A percentile compares a stretch with the other conserved stretches of the same genome.
phyloP scores from a whole-genome alignment of 2,888 invertebrate genomes.

The Hydropsyche betteni region DNA sequence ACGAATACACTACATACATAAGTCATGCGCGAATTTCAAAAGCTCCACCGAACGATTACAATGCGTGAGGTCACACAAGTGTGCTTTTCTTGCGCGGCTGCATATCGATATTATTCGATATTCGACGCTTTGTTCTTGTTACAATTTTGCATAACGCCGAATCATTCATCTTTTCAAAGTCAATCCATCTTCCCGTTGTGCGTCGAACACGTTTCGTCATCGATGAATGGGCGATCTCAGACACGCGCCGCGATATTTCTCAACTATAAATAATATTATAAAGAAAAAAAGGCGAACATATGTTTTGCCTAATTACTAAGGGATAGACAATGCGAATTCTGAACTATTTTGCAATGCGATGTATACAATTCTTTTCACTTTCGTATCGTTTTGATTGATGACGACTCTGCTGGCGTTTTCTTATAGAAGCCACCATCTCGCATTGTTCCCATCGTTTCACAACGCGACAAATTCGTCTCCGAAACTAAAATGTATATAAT shows the following conservation, averaged over 20 bases:
- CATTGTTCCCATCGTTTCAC: slow-evolving; percentile 33
- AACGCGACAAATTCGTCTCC: slow-evolving; percentile 39
- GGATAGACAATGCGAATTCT: no score
- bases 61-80: no score
- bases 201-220: slow-evolving; percentile 16
- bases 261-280: no score
- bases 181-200: slow-evolving; percentile 8
- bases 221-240: slow-evolving; percentile 24
- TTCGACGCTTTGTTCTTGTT: slow-evolving; percentile 14
- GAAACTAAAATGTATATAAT: slow-evolving; percentile 15
- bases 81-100: neutral
- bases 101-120: neutral
- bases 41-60: no score
- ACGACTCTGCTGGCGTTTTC: slow-evolving; percentile 12
- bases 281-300: no score
- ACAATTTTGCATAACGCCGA: slow-evolving; percentile 12
- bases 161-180: slow-evolving; percentile 24
- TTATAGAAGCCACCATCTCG: slow-evolving; percentile 4
- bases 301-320: no score
- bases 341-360: no score
- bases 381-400: slow-evolving; percentile 27
- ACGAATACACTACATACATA: no score
- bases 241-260: neutral
- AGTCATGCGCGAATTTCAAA: no score
- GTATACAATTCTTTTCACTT: no score